These are phyloP conservation scores for Protaetia brevitarsis DNA, from an alignment of 1,140 invertebrate species.

Conservation along the genomic window DNA sequence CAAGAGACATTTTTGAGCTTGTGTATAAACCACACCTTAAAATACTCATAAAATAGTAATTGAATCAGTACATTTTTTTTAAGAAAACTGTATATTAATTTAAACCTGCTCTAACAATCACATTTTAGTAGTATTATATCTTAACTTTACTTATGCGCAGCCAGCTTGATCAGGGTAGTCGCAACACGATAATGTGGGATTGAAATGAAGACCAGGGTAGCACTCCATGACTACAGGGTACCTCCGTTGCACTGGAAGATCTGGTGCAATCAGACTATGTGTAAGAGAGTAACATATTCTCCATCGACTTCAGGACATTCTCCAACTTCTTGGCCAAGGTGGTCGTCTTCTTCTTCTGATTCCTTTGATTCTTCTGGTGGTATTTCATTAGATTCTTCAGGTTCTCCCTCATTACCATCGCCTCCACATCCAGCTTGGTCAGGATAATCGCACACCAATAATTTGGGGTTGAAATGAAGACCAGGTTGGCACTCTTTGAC, in stretches of 20 bases:
- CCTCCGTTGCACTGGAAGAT: constrained; percentile 57
- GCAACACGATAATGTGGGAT: constrained; percentile 42
- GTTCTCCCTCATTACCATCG: not conserved
- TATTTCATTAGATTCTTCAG: no score
- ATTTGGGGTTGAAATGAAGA: constrained; percentile 52
- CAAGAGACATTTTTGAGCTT: no score
- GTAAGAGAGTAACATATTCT: constrained; percentile 34
- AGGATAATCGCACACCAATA: constrained; percentile 29
- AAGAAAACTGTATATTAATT: no score
- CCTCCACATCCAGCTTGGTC: not conserved
- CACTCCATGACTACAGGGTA: constrained; percentile 50
- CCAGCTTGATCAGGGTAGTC: not conserved
- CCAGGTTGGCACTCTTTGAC: constrained; percentile 49
- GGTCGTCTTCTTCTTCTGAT: not conserved
- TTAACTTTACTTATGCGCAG: no score
- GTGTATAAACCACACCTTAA: no score
- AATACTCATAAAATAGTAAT: no score
- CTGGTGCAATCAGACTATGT: constrained; percentile 53
- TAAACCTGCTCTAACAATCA: no score
- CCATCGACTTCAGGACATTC: no score
- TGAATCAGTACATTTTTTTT: no score
- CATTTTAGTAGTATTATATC: no score
- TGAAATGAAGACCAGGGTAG: constrained; percentile 50
- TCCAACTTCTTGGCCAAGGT: no score
- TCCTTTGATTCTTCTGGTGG: no score